These are phyloP conservation scores for Abrostola triplasia DNA, from an alignment of 2,888 invertebrate species.

Conservation along the genomic window DNA sequence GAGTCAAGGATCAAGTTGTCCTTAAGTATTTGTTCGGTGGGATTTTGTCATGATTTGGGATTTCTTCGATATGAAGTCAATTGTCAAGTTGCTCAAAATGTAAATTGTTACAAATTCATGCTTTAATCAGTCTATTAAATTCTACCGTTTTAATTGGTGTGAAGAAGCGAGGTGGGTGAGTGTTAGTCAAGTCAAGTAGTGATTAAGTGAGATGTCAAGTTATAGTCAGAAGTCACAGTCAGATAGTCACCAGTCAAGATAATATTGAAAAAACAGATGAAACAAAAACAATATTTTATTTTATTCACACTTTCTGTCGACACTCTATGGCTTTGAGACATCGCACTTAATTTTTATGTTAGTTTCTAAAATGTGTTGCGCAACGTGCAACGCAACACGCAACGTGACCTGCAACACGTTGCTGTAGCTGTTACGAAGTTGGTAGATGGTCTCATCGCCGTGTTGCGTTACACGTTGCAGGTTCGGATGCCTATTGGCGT, in stretches of 20 bases:
- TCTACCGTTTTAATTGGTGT: background rate
- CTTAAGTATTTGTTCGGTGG: too few species aligned
- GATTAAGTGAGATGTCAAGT: slow-evolving; percentile 83
- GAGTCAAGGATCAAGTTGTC: too few species aligned
- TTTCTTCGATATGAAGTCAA: too few species aligned
- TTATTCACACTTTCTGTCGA: slow-evolving; percentile 71
- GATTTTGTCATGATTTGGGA: too few species aligned
- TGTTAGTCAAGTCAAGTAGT: slow-evolving; percentile 58
- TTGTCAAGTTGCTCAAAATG: too few species aligned
- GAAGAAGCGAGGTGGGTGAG: slow-evolving; percentile 26
- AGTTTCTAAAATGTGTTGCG: slow-evolving; percentile 35
- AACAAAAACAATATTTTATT: slow-evolving; percentile 75
- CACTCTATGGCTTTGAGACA: slow-evolving; percentile 74
- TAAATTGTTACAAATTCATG: too few species aligned
- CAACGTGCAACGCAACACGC: slow-evolving; percentile 45
- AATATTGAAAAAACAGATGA: slow-evolving; percentile 62
- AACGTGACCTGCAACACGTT: slow-evolving; percentile 28
- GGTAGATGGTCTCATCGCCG: slow-evolving; percentile 20
- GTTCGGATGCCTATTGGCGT: slow-evolving; percentile 49
- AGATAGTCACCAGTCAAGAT: slow-evolving; percentile 46
- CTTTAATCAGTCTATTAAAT: background rate
- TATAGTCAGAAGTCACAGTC: slow-evolving; percentile 63
- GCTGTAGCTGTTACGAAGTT: slow-evolving; percentile 8
- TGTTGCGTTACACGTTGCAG: slow-evolving; percentile 47
- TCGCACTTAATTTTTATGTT: slow-evolving; percentile 78